phyloP scores from a whole-genome alignment of 2,888 invertebrate species.

The Apoderus coryli region DNA sequence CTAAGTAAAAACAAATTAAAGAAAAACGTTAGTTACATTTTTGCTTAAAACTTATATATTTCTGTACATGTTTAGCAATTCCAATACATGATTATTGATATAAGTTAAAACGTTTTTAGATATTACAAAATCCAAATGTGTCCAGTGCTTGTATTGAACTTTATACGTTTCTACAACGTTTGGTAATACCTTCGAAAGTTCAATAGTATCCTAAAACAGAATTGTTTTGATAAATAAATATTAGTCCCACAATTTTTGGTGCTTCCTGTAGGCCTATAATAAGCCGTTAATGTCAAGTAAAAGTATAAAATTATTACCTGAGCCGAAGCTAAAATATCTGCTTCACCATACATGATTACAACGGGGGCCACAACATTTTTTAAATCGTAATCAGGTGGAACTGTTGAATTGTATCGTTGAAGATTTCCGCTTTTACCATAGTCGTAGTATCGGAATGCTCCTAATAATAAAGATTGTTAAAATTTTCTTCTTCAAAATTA shows the following conservation, averaged over 20 bases:
- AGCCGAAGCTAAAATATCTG: conserved; percentile 59
- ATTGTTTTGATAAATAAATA: too few species aligned
- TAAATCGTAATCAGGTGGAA: conserved; percentile 41
- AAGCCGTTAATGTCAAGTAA: too few species aligned
- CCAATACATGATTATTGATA: conserved; percentile 28
- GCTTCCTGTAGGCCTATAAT: too few species aligned
- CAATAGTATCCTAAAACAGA: conserved; percentile 39
- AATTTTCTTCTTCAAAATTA: too few species aligned
- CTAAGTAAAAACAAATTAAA: too few species aligned
- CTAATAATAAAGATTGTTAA: too few species aligned
- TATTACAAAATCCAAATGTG: conserved; percentile 38
- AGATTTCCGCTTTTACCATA: conserved; percentile 34
- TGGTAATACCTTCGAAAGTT: conserved; percentile 36
- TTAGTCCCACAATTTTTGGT: too few species aligned
- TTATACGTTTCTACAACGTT: conserved; percentile 26
- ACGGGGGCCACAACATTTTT: conserved; percentile 38
- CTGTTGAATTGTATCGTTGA: conserved; percentile 33
- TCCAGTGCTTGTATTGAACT: conserved; percentile 26
- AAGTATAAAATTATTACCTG: too few species aligned
- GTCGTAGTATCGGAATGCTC: conserved; percentile 33
- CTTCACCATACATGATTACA: conserved; percentile 40
- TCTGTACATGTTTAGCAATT: conserved; percentile 12
- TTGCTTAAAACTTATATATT: too few species aligned
- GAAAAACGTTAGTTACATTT: too few species aligned
- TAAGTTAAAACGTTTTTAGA: conserved; percentile 31